These are phyloP conservation scores for Lochmaea capreae DNA, from an alignment of 2,888 invertebrate genomes.

Conservation along the genomic window DNA sequence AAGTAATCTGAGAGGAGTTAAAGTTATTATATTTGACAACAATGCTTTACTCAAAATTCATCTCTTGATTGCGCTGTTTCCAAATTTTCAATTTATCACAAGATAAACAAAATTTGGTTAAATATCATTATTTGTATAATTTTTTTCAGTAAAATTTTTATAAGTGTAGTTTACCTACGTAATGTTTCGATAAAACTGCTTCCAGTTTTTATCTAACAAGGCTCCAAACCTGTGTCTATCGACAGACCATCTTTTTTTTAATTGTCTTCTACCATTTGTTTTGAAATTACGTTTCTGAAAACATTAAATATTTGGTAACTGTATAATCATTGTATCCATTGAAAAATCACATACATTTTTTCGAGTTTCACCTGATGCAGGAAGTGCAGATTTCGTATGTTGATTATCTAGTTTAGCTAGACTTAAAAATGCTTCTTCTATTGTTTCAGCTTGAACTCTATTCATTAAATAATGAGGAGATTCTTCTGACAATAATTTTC, in stretches of 20 bases:
- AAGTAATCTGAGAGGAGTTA: too few species aligned
- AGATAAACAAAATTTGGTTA: too few species aligned
- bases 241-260: conserved; percentile 29
- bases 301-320: conserved; percentile 2
- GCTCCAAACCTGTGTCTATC: conserved; percentile 48
- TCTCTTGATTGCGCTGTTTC: too few species aligned
- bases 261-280: background rate
- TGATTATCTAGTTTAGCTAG: conserved; percentile 74
- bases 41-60: too few species aligned
- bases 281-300: conserved; percentile 21
- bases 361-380: background rate
- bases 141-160: background rate
- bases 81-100: too few species aligned
- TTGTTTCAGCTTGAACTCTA: conserved; percentile 75
- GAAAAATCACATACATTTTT: background rate
- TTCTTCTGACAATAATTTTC: conserved; percentile 86
- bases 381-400: background rate
- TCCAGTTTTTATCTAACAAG: conserved; percentile 54
- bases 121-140: too few species aligned
- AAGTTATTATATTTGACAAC: too few species aligned
- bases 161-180: conserved; percentile 48
- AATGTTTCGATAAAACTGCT: conserved; percentile 54
- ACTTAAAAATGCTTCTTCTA: conserved; percentile 90
- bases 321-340: background rate
- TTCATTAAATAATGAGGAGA: conserved; percentile 80